phyloP scores from a whole-genome alignment of 2,797 vertebrate species.

The Chrosomus eos region DNA sequence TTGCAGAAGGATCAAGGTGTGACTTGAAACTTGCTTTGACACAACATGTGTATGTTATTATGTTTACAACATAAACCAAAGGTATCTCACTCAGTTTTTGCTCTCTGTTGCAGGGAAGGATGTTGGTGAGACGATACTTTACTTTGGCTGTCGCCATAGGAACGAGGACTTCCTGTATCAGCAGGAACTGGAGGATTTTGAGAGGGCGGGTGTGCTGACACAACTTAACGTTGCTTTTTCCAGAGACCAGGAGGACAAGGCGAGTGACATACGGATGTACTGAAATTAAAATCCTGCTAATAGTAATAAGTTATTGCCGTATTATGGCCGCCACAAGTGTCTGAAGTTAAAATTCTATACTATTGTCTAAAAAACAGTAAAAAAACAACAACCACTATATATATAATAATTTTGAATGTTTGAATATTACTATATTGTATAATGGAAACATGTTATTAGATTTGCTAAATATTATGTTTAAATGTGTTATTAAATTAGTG shows the following conservation, averaged over 20 bases:
- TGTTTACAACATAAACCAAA: background rate
- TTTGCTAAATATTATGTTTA: background rate
- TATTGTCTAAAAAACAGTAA: too few relatives aligned
- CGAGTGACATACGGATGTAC: conserved; percentile 48
- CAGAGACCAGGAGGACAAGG: conserved; percentile 85
- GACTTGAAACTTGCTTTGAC: background rate
- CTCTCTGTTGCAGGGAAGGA: conserved; percentile 78
- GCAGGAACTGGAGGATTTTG: conserved; percentile 76
- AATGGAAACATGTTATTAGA: background rate
- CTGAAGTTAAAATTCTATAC: background rate
- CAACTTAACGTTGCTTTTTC: conserved; percentile 85
- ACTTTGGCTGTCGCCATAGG: conserved; percentile 80
- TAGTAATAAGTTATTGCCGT: background rate
- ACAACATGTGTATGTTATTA: background rate
- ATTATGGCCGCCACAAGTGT: background rate
- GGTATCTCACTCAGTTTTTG: background rate
- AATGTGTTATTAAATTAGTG: background rate
- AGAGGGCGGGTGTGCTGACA: conserved; percentile 75
- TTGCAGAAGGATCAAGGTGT: conserved; percentile 85
- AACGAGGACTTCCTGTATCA: conserved; percentile 83
- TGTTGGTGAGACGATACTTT: conserved; percentile 83
- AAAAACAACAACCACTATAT: too few relatives aligned
- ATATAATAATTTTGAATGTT: background rate
- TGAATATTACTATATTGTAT: background rate
- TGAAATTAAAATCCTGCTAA: background rate